Base-by-base conservation (phyloP, 2,888 invertebrate genomes). In the Hemithea aestivaria region DNA sequence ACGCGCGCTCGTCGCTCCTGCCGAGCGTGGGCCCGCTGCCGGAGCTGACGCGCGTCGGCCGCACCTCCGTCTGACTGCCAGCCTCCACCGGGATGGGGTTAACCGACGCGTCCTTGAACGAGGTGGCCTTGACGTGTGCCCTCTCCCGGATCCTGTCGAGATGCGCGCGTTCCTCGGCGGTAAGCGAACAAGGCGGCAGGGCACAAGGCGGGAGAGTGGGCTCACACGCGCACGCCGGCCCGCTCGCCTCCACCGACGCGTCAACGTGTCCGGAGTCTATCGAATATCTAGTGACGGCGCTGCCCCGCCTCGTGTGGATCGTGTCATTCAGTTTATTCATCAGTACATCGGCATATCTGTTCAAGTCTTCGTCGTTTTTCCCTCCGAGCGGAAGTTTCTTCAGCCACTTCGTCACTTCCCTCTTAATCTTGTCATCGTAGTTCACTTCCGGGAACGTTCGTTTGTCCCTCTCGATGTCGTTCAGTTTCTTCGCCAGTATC, bases 401-500 rank as follows among this genome's bases (percentile, higher is more conserved):
- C 0, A 73, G 36, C 51, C 62, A 72, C 40, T 62, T 67, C 0
- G 20, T 38, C 33, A 77, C 68, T 51, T 66, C 66, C 20, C 53
- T 49, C 23, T 49, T 49, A 37, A 64, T 65, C 39, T 40, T 46
- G 4, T 49, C 40, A 26, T 53, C 38, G 20, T 48, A 23, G 8
- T 62, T 48, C 6, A 35, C 8, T 7, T 42, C 25, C 9, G 41
- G 38, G 44, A 53, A 26, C 1, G 33, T 2, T 10, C 55, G 46
- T 34, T 59, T 63, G 7, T 59, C 49, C 39, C 55, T 62, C 47
- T 76, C 74, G 9, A 72, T 51, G 12, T 73, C 64, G 28, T 62
- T 61, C 24, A 79, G 34, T 27, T 51, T 58, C 46, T 66, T 70
- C 1, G 70, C 61, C 10, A 77, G 45, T 2, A 64, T 20, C 3